Conservation (phyloP, 2,113 vertebrate genomes). For the Labeo rohita region DNA sequence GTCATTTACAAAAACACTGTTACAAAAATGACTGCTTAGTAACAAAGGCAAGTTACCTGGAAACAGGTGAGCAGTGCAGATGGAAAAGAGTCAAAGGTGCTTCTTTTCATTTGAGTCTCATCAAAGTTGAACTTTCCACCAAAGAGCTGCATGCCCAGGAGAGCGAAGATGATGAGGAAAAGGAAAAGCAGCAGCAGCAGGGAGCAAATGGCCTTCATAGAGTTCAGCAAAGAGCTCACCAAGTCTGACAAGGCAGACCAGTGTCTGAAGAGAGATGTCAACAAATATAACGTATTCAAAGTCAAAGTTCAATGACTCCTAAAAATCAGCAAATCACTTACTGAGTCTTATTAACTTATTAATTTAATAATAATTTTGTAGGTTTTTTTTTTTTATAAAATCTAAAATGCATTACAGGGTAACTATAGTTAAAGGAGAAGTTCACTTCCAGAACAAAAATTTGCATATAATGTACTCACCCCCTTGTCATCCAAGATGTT, state of each 20-base stretch:
- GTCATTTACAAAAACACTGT: background rate
- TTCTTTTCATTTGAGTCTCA: constrained; percentile 93
- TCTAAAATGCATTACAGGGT: too few species aligned
- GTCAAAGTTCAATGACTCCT: too few species aligned
- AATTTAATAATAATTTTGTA: too few species aligned
- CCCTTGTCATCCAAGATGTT: too few species aligned
- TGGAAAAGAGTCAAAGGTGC: constrained; percentile 93
- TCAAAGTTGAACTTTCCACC: constrained; percentile 97
- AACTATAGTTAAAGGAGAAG: too few species aligned
- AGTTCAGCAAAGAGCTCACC: constrained; percentile 91
- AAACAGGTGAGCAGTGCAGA: constrained; percentile 92
- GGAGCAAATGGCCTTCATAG: constrained; percentile 96
- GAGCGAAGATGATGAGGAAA: constrained; percentile 96
- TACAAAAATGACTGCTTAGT: background rate
- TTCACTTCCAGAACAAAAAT: too few species aligned
- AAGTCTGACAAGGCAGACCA: constrained; percentile 94
- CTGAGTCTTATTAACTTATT: too few species aligned
- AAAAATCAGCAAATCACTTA: too few species aligned
- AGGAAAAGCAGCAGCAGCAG: constrained; percentile 94
- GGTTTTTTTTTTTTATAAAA: too few species aligned
- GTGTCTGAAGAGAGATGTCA: constrained; percentile 75
- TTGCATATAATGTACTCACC: too few species aligned
- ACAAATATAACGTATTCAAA: background rate
- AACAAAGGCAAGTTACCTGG: constrained; percentile 74
- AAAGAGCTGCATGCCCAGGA: constrained; percentile 96